Conservation (phyloP, 2,113 vertebrate species). For the Pan troglodytes region NHGRI_mPanTro3-v2.1_pri NC_072408.2:19810001-19810500, state of each 20-base stretch:
- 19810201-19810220: neutral
- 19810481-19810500: neutral
- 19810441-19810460: neutral
- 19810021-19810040: no score
- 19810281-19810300: neutral
- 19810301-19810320: neutral
- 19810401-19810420: neutral
- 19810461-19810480: neutral
- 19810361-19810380: neutral
- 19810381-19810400: neutral
- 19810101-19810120: no score
- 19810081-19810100: no score
- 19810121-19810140: no score
- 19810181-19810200: neutral
- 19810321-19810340: neutral
- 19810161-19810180: no score
- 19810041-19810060: no score
- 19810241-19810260: neutral
- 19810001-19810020: no score
- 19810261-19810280: neutral
- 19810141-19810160: no score
- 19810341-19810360: neutral
- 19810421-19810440: neutral
- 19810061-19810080: no score
- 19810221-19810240: neutral